Percentiles rank a stretch among this genome's conserved stretches.
Conservation (phyloP, 2,113 vertebrate species). For the Eonycteris spelaea region DNA sequence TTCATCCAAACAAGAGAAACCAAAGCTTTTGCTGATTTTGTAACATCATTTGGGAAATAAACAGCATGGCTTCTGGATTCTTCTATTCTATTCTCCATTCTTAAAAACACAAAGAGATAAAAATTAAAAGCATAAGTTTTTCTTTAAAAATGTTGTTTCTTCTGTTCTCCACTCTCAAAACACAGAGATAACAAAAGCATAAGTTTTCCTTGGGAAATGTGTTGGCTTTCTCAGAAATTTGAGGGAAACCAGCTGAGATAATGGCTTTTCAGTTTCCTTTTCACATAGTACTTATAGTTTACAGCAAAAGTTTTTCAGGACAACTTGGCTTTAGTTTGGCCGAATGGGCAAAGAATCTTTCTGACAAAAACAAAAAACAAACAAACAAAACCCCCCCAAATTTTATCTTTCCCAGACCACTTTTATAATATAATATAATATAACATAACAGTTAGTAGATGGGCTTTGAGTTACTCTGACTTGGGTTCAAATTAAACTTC, state of each 20-base stretch:
- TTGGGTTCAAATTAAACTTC: background rate
- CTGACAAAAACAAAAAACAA: background rate
- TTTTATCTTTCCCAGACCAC: background rate
- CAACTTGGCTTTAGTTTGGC: background rate
- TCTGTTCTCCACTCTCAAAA: background rate
- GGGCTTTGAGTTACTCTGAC: background rate
- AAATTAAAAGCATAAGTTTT: conserved; percentile 36
- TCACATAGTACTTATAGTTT: conserved; percentile 17
- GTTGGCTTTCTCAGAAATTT: conserved; percentile 48
- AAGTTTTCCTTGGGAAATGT: conserved; percentile 15
- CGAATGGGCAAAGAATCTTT: conserved; percentile 3
- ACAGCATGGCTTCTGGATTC: background rate
- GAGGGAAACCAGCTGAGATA: conserved; percentile 37
- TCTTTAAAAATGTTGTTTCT: conserved; percentile 1
- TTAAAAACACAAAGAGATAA: background rate
- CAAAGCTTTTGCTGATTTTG: conserved; percentile 15
- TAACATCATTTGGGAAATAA: background rate
- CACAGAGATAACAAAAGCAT: conserved; percentile 16
- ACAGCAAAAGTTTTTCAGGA: background rate
- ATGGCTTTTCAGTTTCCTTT: conserved; percentile 28
- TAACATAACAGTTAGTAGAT: background rate
- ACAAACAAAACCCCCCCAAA: background rate
- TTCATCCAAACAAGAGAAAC: conserved; percentile 8
- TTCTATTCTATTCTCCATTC: background rate
- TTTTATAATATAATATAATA: background rate